Evolutionary conservation across 2,113 vertebrate genomes (phyloP).

Genomic region (Mustelus asterias): DNA sequence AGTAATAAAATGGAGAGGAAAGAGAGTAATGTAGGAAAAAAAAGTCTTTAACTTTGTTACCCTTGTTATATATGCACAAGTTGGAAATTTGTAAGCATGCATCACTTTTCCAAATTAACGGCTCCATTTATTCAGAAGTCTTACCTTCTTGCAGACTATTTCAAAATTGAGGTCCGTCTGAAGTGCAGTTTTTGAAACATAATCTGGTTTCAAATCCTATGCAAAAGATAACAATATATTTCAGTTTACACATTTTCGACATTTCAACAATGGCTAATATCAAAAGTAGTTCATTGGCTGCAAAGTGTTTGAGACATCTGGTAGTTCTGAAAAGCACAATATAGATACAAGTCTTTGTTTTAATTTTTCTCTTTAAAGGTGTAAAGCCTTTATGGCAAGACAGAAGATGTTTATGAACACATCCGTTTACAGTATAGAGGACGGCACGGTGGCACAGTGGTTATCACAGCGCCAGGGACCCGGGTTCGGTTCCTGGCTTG

Average conservation of each 20-base stretch:
- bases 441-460: too few relatives aligned
- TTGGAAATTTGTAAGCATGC: neutral
- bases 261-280: neutral
- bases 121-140: neutral
- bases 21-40: neutral
- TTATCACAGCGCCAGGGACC: too few relatives aligned
- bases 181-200: constrained; percentile 78
- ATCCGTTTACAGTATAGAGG: too few relatives aligned
- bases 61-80: neutral
- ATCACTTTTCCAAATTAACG: neutral
- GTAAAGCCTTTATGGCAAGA: neutral
- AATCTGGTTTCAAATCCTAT: constrained; percentile 68
- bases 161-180: constrained; percentile 74
- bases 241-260: neutral
- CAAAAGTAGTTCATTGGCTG: neutral
- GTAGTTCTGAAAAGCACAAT: neutral
- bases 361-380: neutral
- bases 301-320: neutral
- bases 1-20: neutral
- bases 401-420: neutral
- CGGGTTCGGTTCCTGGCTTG: too few relatives aligned
- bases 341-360: neutral
- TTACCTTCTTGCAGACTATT: constrained; percentile 72
- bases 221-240: constrained; percentile 38
- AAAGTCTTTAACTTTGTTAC: neutral